phyloP scores from a whole-genome alignment of 2,888 invertebrate species.

The Isotomurus palustris region DNA sequence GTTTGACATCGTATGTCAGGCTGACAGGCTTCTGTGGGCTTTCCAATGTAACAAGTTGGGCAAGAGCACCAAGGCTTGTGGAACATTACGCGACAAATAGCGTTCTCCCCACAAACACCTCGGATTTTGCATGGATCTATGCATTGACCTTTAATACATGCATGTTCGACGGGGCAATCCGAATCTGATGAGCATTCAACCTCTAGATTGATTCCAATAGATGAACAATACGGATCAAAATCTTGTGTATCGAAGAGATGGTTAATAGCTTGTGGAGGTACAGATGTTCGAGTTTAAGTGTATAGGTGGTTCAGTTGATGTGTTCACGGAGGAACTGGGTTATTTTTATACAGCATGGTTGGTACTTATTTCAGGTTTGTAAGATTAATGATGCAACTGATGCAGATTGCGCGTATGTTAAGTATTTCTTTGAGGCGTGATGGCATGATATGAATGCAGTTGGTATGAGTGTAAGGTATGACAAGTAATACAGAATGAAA shows the following conservation, averaged over 20 bases:
- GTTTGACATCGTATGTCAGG: constrained; percentile 69
- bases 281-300: too few relatives aligned
- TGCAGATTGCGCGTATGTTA: too few relatives aligned
- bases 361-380: too few relatives aligned
- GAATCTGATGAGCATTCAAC: constrained; percentile 84
- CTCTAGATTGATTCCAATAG: constrained; percentile 51
- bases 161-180: constrained; percentile 87
- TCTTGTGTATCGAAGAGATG: background rate
- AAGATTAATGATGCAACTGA: too few relatives aligned
- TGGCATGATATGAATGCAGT: too few relatives aligned
- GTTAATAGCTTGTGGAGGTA: too few relatives aligned
- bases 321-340: too few relatives aligned
- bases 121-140: constrained; percentile 84
- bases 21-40: constrained; percentile 71
- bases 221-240: background rate
- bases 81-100: constrained; percentile 76
- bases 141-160: constrained; percentile 85
- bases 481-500: background rate
- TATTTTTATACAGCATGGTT: too few relatives aligned
- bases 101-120: constrained; percentile 83
- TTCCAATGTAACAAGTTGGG: constrained; percentile 79
- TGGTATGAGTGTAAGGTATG: too few relatives aligned
- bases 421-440: too few relatives aligned
- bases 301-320: too few relatives aligned
- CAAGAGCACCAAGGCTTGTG: constrained; percentile 84